Percentiles rank a stretch among this genome's conserved stretches.
These are phyloP conservation scores for Uropsilus gracilis DNA, from an alignment of 2,113 vertebrate species.

Conservation along the genomic window DNA sequence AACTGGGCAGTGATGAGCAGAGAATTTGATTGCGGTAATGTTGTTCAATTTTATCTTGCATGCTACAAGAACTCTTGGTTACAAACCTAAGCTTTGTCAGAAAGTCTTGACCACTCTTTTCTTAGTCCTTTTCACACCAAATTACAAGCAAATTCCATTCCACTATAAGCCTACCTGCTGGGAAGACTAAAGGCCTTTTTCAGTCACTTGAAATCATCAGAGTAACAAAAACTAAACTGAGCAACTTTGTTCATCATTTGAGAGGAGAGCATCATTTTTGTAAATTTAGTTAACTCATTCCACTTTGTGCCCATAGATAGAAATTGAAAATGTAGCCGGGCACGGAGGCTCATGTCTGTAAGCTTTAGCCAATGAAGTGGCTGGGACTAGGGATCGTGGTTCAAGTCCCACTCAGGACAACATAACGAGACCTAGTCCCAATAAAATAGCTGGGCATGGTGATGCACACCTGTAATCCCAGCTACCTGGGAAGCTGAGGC, in stretches of 20 bases:
- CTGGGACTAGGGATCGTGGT: no score
- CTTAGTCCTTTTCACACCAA: neutral
- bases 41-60: neutral
- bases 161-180: neutral
- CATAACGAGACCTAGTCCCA: no score
- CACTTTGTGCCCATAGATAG: neutral
- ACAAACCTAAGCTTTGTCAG: conserved; percentile 32
- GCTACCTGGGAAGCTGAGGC: no score
- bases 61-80: conserved; percentile 2
- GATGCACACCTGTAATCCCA: no score
- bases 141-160: neutral
- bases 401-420: no score
- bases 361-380: no score
- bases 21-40: conserved; percentile 12
- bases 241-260: neutral
- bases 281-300: neutral
- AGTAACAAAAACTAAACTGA: neutral
- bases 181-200: neutral
- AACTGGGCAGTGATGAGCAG: neutral
- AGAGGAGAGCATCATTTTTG: neutral
- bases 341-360: no score
- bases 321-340: neutral
- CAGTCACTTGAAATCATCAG: neutral
- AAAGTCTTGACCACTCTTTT: neutral
- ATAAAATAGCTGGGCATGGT: no score